phyloP scores from a whole-genome alignment of 1,140 invertebrate species.

The Hydropsyche tenuis region DNA sequence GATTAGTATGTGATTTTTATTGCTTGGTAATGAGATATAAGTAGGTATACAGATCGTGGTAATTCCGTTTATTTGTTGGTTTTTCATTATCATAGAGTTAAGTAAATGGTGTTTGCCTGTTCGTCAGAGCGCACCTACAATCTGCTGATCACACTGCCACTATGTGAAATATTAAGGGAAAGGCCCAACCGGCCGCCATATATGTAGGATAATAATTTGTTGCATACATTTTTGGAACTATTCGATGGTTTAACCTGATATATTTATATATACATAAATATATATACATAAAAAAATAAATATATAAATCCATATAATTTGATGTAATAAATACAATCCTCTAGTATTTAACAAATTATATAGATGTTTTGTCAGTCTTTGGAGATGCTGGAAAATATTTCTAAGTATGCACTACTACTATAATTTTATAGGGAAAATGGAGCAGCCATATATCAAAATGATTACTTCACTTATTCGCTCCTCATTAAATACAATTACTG shows the following conservation, averaged over 20 bases:
- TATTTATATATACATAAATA: no score
- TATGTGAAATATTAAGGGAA: constrained; percentile 36
- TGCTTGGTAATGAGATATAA: constrained; percentile 23
- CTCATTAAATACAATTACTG: constrained; percentile 24
- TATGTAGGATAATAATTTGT: constrained; percentile 35
- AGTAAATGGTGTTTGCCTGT: constrained; percentile 27
- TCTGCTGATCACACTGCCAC: constrained; percentile 46
- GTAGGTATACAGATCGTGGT: constrained; percentile 13
- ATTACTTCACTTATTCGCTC: constrained; percentile 17
- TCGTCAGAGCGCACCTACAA: constrained; percentile 34
- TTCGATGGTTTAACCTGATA: constrained; percentile 25
- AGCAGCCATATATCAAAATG: constrained; percentile 10
- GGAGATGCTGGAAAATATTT: constrained; percentile 13
- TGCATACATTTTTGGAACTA: constrained; percentile 34
- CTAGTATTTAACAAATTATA: background rate
- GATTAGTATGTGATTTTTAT: constrained; percentile 30
- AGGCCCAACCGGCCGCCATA: constrained; percentile 36
- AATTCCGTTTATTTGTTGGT: constrained; percentile 20
- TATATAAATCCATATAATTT: constrained; percentile 17
- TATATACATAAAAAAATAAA: constrained; percentile 6
- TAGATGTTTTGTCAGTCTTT: constrained; percentile 14
- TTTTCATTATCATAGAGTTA: constrained; percentile 35
- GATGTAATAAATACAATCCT: background rate
- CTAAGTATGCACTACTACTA: constrained; percentile 18
- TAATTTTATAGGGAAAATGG: constrained; percentile 7